phyloP scores from a whole-genome alignment of 2,797 vertebrate genomes.

The Oceanodroma leucorhoa region DNA sequence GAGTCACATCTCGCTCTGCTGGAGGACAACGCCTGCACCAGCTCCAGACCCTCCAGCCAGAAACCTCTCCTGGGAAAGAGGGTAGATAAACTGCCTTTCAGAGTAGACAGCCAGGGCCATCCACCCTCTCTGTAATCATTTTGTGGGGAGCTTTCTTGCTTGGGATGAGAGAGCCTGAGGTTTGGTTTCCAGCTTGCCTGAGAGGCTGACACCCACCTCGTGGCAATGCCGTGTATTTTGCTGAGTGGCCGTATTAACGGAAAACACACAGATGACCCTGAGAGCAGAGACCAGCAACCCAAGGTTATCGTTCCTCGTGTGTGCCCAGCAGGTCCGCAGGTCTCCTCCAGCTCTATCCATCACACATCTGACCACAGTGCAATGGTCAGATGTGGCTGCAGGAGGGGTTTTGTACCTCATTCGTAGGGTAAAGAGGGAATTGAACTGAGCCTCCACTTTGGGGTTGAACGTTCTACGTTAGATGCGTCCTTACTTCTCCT shows the following conservation, averaged over 20 bases:
- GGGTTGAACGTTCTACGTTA: not conserved
- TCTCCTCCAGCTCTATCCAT: not conserved
- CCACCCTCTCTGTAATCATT: not conserved
- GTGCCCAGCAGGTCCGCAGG: not conserved
- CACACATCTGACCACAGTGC: no score
- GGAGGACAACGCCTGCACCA: not conserved
- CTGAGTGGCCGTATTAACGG: not conserved
- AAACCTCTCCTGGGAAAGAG: not conserved
- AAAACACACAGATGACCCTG: not conserved
- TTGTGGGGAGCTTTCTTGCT: not conserved
- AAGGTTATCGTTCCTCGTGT: fast-evolving
- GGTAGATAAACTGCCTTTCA: not conserved
- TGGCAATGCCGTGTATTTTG: not conserved
- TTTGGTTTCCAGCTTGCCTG: not conserved
- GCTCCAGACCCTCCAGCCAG: not conserved
- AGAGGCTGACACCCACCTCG: not conserved
- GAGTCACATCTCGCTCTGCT: not conserved
- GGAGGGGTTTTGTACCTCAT: not conserved
- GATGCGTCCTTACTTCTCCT: not conserved
- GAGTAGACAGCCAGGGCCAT: not conserved
- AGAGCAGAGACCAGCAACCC: not conserved
- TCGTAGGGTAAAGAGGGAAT: not conserved
- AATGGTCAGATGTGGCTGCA: not conserved
- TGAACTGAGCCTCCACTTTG: not conserved
- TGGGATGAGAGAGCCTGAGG: not conserved